phyloP scores from a whole-genome alignment of 2,113 vertebrate species.

The Anoplopoma fimbria region DNA sequence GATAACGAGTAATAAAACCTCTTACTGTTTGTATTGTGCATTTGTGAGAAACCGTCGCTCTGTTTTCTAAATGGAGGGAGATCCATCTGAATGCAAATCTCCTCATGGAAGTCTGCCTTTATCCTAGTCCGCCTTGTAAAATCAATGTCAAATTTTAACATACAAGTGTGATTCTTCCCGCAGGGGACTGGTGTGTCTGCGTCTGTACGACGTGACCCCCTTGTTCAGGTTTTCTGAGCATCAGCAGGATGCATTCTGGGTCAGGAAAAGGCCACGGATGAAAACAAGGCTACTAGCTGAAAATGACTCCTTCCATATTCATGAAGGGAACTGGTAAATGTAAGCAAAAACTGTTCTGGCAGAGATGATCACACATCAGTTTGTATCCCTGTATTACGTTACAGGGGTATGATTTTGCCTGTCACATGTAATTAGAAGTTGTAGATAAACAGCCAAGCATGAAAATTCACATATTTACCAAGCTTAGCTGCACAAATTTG shows the following conservation, averaged over 20 bases:
- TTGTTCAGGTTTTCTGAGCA: constrained; percentile 55
- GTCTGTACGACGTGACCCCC: constrained; percentile 6
- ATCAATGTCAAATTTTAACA: background rate
- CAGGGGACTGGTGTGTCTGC: background rate
- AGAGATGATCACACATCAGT: constrained; percentile 32
- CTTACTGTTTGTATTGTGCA: background rate
- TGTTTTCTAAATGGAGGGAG: background rate
- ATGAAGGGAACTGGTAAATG: constrained; percentile 53
- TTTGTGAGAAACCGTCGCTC: background rate
- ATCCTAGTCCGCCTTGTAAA: constrained; percentile 4
- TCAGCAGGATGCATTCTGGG: constrained; percentile 62
- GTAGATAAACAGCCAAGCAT: background rate
- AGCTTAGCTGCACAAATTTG: background rate
- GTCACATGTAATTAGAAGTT: background rate
- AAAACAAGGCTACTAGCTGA: constrained; percentile 28
- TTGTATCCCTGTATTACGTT: constrained; percentile 10
- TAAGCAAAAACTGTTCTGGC: constrained; percentile 37
- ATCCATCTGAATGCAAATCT: background rate
- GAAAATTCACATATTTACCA: constrained; percentile 1
- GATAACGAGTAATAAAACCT: background rate
- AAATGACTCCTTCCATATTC: constrained; percentile 55
- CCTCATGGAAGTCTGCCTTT: background rate
- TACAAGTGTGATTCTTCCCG: constrained; percentile 11
- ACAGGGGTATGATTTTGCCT: background rate
- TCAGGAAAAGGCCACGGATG: constrained; percentile 47